phyloP scores from a whole-genome alignment of 2,113 vertebrate species.

The Anoura caudifer region DNA sequence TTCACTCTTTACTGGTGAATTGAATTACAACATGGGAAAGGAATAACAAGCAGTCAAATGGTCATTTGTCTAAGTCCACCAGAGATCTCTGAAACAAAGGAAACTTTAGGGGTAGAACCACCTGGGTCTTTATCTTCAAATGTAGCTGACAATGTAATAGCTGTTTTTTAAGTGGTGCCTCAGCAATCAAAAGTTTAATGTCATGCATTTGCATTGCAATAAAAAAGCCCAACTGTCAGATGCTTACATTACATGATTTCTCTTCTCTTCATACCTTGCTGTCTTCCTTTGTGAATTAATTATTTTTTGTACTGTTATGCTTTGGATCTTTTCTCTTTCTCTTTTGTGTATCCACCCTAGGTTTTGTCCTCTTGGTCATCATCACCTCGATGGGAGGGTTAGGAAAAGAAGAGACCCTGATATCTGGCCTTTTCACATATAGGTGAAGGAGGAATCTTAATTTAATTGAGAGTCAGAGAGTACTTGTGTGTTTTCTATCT shows the following conservation, averaged over 20 bases:
- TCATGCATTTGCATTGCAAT: neutral
- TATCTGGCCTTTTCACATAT: neutral
- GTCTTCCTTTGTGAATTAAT: neutral
- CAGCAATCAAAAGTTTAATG: neutral
- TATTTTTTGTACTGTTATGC: neutral
- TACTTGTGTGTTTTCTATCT: neutral
- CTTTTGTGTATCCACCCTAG: neutral
- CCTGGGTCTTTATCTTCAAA: neutral
- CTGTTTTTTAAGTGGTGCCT: neutral
- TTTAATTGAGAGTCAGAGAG: neutral
- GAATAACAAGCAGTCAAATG: neutral
- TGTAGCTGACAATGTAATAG: neutral
- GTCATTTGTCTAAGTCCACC: neutral
- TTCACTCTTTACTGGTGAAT: neutral
- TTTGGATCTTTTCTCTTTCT: neutral
- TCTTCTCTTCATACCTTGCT: neutral
- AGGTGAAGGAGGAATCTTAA: neutral
- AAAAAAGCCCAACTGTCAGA: neutral
- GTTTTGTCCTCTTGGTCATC: neutral
- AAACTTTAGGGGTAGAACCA: neutral
- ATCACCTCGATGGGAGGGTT: neutral
- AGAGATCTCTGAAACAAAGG: neutral
- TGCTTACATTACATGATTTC: neutral
- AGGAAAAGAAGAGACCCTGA: neutral
- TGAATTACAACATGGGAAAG: neutral